phyloP scores from a whole-genome alignment of 1,140 invertebrate genomes.

The Drosophila malerkotliana region DNA sequence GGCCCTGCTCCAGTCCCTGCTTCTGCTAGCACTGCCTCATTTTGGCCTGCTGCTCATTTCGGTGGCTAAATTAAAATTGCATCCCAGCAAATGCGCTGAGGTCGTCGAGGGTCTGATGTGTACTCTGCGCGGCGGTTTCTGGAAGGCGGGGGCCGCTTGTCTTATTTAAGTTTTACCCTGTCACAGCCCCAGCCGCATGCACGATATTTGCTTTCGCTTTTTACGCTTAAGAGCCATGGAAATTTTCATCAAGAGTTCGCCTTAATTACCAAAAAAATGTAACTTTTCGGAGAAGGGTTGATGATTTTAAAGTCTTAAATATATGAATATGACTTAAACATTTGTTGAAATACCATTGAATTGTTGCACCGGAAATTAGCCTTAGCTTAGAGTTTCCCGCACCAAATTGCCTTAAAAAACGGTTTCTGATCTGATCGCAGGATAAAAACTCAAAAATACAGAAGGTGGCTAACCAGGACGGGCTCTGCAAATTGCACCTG shows the following conservation, averaged over 20 bases:
- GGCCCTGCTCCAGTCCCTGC: background rate
- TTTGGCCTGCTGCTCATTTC: constrained; percentile 62
- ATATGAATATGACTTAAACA: no score
- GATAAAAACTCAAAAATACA: constrained; percentile 16
- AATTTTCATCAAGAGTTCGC: constrained; percentile 28
- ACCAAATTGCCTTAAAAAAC: constrained; percentile 20
- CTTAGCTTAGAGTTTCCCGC: constrained; percentile 20
- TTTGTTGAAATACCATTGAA: constrained; percentile 69
- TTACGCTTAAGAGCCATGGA: constrained; percentile 23
- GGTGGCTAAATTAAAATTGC: constrained; percentile 77
- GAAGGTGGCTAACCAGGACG: constrained; percentile 5
- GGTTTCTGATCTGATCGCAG: constrained; percentile 27
- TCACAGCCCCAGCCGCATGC: constrained; percentile 26
- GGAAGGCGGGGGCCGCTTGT: constrained; percentile 14
- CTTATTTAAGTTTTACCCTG: constrained; percentile 43
- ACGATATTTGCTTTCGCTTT: constrained; percentile 49
- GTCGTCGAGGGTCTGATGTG: constrained; percentile 31
- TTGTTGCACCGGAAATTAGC: constrained; percentile 71
- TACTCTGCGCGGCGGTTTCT: background rate
- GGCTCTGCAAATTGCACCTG: constrained; percentile 6
- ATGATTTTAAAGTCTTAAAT: no score
- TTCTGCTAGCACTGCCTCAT: constrained; percentile 17
- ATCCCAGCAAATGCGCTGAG: constrained; percentile 60
- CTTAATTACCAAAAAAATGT: constrained; percentile 51
- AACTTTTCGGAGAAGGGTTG: constrained; percentile 17